Base-by-base conservation (phyloP, 2,888 invertebrate species). In the Tetragnatha montana region DNA sequence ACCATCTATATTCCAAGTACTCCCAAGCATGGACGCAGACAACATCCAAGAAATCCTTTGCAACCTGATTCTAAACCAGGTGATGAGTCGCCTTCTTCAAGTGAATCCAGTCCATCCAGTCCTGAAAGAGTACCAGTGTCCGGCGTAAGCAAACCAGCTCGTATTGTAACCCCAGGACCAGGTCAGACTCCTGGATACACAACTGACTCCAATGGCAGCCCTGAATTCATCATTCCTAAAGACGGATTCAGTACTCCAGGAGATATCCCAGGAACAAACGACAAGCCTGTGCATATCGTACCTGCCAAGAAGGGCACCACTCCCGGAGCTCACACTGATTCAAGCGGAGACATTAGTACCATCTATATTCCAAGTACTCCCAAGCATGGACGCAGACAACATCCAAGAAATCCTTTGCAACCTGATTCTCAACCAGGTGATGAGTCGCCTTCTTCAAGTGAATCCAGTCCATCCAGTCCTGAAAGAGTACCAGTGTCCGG, bases 1-100 rank as follows among this genome's bases (percentile, higher is more conserved):
- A 83, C 47, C 47, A n/a, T 83, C 10, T 12, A 68, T 35, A n/a
- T 83, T 6, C 75, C 83, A 8, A 47, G 50, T 4, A 83, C 84
- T 51, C 74, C 82, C n/a, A 69, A 69, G n/a, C n/a, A n/a, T n/a
- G n/a, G n/a, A n/a, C n/a, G n/a, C n/a, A n/a, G n/a, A n/a, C n/a
- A n/a, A n/a, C n/a, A n/a, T n/a, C n/a, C n/a, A n/a, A n/a, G n/a
- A n/a, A n/a, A n/a, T n/a, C n/a, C n/a, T n/a, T n/a, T n/a, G n/a
- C n/a, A n/a, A n/a, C n/a, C n/a, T n/a, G n/a, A n/a, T n/a, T n/a
- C n/a, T n/a, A n/a, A n/a, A n/a, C n/a, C n/a, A n/a, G n/a, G n/a
- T n/a, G n/a, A n/a, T n/a, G n/a, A n/a, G n/a, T n/a, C n/a, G n/a
- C n/a, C n/a, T n/a, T n/a, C n/a, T n/a, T n/a, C n/a, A n/a, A n/a